Evolutionary conservation across 2,888 invertebrate species (phyloP), one percentile per base, ranked within the genome.

Genomic region (Polylopha cassiicola): DNA sequence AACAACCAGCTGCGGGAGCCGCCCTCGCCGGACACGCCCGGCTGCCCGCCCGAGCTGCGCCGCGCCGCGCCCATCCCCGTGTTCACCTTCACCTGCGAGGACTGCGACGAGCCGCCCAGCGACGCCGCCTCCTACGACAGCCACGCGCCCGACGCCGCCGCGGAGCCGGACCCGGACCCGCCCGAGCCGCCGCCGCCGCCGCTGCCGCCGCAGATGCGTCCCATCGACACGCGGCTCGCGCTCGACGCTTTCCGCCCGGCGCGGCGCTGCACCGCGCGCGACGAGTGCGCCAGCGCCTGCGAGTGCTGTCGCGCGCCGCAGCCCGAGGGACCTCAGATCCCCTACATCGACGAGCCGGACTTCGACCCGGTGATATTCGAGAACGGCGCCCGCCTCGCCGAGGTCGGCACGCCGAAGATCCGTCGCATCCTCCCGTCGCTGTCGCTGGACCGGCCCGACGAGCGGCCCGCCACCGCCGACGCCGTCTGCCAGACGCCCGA

Each of bases 251-350:
- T n/a, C n/a, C n/a, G n/a, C n/a, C n/a, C n/a, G n/a, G n/a, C n/a
- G n/a, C n/a, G n/a, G n/a, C n/a, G 32, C 55, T 82, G 26, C 75
- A 78, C 45, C 72, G 73, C 20, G 43, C 61, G 4, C 61, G 73
- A 74, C 42, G 82, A 84, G 36, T 85, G 84, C 49, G 80, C 73
- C 11, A 80, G 79, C 46, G 81, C 81, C 3, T 85, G 84, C 49
- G 82, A 81, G 18, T 85, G 84, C 45, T 85, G 84, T 44, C 81
- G 84, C 37, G 73, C 76, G 16, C 84, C 81, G 21, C 82, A 81
- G 41, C 84, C 84, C 0, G 84, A 85, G 42, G 43, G 71, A 0
- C 72, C 71, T 13, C 73, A 65, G 16, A 86, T 86, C 43, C 86
- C 86, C 0, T 86, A 53, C 55, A 86, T 86, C 30, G 86, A 86